Evolutionary conservation across 2,797 vertebrate genomes (phyloP).

Genomic region (Etheostoma nigrum): DNA sequence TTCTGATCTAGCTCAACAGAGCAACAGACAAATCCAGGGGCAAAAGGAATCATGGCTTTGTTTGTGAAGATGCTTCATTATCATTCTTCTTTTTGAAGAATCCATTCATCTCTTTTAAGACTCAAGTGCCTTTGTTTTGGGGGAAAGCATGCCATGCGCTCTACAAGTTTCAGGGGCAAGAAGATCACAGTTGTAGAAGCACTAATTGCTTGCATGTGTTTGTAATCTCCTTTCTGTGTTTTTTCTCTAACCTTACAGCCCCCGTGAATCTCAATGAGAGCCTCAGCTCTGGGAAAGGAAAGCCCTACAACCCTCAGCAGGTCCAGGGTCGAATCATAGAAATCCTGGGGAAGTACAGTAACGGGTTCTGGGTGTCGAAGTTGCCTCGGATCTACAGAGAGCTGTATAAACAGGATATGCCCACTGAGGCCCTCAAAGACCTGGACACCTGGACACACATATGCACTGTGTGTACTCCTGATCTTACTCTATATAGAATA

Average conservation of each 20-base stretch:
- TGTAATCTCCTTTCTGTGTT: constrained; percentile 12
- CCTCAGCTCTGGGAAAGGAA: constrained; percentile 64
- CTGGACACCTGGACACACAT: constrained; percentile 94
- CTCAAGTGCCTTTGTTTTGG: background rate
- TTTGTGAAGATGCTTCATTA: background rate
- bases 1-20: background rate
- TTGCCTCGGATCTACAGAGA: constrained; percentile 93
- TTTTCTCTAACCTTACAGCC: constrained; percentile 77
- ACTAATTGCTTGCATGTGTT: background rate
- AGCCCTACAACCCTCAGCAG: constrained; percentile 80
- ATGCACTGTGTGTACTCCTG: constrained; percentile 88
- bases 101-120: constrained; percentile 7
- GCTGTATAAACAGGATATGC: constrained; percentile 92
- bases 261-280: constrained; percentile 73
- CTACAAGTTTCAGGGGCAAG: background rate
- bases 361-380: constrained; percentile 95
- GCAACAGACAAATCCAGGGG: background rate
- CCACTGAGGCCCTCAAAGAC: constrained; percentile 87
- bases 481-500: background rate
- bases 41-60: background rate
- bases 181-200: background rate
- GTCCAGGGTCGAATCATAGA: constrained; percentile 92
- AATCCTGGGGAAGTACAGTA: constrained; percentile 90
- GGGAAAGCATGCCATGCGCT: background rate
- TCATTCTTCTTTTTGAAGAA: background rate